A percentile compares a stretch with the other conserved stretches of the same genome.
phyloP scores from a whole-genome alignment of 2,888 invertebrate species.

The Phalangium opilio region DNA sequence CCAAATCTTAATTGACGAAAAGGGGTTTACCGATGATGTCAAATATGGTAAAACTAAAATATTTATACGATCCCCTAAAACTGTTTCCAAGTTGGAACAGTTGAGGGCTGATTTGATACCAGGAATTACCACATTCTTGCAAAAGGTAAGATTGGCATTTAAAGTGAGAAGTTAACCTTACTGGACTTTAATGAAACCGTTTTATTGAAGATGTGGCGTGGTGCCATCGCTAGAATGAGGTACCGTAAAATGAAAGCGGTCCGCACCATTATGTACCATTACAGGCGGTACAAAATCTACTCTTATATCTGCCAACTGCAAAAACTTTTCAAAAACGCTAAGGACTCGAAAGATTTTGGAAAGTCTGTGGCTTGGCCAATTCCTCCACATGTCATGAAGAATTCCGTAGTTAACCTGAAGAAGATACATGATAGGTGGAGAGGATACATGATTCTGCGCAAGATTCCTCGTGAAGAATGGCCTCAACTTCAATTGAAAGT shows the following conservation, averaged over 20 bases:
- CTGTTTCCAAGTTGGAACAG: slow-evolving; percentile 74
- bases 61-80: slow-evolving; percentile 82
- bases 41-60: slow-evolving; percentile 91
- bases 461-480: slow-evolving; percentile 68
- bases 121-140: slow-evolving; percentile 75
- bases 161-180: no score
- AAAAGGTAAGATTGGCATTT: no score
- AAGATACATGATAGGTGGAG: slow-evolving; percentile 45
- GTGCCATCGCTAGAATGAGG: slow-evolving; percentile 54
- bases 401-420: slow-evolving; percentile 37
- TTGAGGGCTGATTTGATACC: slow-evolving; percentile 74
- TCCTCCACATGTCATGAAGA: slow-evolving; percentile 51
- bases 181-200: no score
- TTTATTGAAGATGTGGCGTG: slow-evolving; percentile 50
- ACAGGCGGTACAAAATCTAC: slow-evolving; percentile 58
- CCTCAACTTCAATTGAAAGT: slow-evolving; percentile 64
- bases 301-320: slow-evolving; percentile 51
- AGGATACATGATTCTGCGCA: slow-evolving; percentile 66
- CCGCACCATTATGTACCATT: slow-evolving; percentile 59
- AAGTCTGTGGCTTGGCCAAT: slow-evolving; percentile 66
- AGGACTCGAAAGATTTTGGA: slow-evolving; percentile 54
- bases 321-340: slow-evolving; percentile 47
- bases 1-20: slow-evolving; percentile 62
- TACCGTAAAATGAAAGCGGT: slow-evolving; percentile 78
- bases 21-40: slow-evolving; percentile 61